A percentile compares a stretch with the other conserved stretches of the same genome.
phyloP scores from a whole-genome alignment of 2,888 invertebrate species.

The Andrena praecox region DNA sequence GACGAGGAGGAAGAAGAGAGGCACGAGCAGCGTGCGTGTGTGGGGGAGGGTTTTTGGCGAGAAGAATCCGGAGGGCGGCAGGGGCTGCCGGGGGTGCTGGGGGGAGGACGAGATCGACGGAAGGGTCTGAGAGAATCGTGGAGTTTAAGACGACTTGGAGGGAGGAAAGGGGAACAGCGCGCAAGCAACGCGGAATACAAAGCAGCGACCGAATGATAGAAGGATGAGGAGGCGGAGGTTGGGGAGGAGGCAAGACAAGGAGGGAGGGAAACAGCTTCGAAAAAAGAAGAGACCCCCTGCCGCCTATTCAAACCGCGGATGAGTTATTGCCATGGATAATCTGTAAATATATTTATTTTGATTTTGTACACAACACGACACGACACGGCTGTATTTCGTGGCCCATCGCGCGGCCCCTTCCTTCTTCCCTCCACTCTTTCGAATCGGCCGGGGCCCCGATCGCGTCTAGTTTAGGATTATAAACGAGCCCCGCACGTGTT shows the following conservation, averaged over 20 bases:
- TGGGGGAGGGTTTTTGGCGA: constrained; percentile 31
- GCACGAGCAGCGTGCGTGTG: constrained; percentile 13
- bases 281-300: constrained; percentile 81
- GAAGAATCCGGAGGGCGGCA: constrained; percentile 27
- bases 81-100: constrained; percentile 49
- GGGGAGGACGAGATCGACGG: constrained; percentile 48
- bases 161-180: constrained; percentile 66
- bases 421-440: constrained; percentile 25
- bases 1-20: constrained; percentile 27
- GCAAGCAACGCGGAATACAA: constrained; percentile 82
- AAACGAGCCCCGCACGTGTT: constrained; percentile 68
- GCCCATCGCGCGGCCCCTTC: constrained; percentile 39
- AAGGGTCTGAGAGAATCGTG: constrained; percentile 66
- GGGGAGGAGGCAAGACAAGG: constrained; percentile 40
- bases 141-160: constrained; percentile 65
- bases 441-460: constrained; percentile 37
- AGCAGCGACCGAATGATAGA: constrained; percentile 76
- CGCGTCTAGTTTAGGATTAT: constrained; percentile 75
- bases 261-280: constrained; percentile 63
- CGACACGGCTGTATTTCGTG: constrained; percentile 75
- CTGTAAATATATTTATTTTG: constrained; percentile 84
- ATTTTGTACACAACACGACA: constrained; percentile 78
- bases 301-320: constrained; percentile 83
- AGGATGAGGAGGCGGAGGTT: constrained; percentile 52
- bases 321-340: constrained; percentile 83